Conservation (phyloP, 2,797 vertebrate species). For the Gymnothorax reevesii region DNA sequence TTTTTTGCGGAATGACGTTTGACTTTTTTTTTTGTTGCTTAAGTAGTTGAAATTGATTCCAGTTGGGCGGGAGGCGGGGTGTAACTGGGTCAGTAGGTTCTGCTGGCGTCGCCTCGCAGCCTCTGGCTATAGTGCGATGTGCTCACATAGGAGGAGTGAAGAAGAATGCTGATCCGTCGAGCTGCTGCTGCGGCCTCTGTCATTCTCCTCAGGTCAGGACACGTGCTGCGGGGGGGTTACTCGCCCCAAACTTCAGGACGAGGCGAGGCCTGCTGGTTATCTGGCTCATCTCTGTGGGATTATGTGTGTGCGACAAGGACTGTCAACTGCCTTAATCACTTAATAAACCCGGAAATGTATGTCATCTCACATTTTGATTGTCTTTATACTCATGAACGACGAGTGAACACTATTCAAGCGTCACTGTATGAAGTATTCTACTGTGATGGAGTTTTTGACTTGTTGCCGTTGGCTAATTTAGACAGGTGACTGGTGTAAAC, state of each 20-base stretch:
- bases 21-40: not conserved
- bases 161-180: not conserved
- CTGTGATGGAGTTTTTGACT: too few species aligned
- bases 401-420: too few species aligned
- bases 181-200: not conserved
- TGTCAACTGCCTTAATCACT: too few species aligned
- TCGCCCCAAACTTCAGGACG: not conserved
- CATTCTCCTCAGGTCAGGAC: not conserved
- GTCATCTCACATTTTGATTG: too few species aligned
- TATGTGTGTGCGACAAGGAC: too few species aligned
- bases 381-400: too few species aligned
- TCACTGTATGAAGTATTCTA: too few species aligned
- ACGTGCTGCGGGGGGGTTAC: not conserved
- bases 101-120: not conserved
- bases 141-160: not conserved
- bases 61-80: too few species aligned
- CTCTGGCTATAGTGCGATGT: not conserved
- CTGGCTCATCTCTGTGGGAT: constrained; percentile 26
- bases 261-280: not conserved
- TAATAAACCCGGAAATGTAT: too few species aligned
- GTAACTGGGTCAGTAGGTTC: constrained; percentile 16
- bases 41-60: not conserved
- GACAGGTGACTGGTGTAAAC: too few species aligned
- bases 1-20: not conserved
- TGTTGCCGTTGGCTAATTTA: too few species aligned